Evolutionary conservation across 2,113 vertebrate species (phyloP), one percentile per base, ranked within the genome.

Genomic region (Sciurus niger): DNA sequence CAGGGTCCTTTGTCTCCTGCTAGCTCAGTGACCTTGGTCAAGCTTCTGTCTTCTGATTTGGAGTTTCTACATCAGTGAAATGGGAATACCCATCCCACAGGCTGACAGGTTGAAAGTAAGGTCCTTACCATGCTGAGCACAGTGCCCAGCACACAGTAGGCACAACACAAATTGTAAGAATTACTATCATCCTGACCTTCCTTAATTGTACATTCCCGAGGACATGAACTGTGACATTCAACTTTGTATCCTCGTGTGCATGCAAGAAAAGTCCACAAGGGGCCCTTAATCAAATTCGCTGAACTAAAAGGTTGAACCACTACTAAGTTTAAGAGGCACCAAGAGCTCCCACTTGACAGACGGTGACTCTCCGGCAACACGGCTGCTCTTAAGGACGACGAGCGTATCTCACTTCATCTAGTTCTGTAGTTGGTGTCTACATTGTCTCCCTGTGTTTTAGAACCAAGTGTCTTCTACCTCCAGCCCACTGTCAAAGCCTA

Each of bases 351-450:
- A 8, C 34, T 3, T 3, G 16, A 83, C 37, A 1, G 58, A 25
- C 0, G 0, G 37, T 4, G 58, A 58, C 14, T 10, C 55, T 17
- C 6, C 8, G 11, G 55, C n/a, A 22, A 6, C 0, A 3, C 0
- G 65, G 58, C 51, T 65, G 53, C 89, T 9, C 6, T 1, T 0
- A 28, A 60, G 43, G 40, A 18, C 25, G 18, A 24, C 46, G 0
- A 9, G 72, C 51, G 8, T 3, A 22, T 5, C 3, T 13, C 34
- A 13, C 11, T 28, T 16, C 4, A 2, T 16, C 13, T 16, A 25
- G 87, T 10, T 32, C 63, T n/a, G 43, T 0, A 9, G 68, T 0
- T 32, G 55, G 20, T 0, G 2, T 34, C 67, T n/a, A 20, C 13
- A n/a, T 3, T 9, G 55, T 22, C 78, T 37, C 40, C 55, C 51